phyloP scores from a whole-genome alignment of 2,888 invertebrate species.

The Hirtodrosophila histrioides region DNA sequence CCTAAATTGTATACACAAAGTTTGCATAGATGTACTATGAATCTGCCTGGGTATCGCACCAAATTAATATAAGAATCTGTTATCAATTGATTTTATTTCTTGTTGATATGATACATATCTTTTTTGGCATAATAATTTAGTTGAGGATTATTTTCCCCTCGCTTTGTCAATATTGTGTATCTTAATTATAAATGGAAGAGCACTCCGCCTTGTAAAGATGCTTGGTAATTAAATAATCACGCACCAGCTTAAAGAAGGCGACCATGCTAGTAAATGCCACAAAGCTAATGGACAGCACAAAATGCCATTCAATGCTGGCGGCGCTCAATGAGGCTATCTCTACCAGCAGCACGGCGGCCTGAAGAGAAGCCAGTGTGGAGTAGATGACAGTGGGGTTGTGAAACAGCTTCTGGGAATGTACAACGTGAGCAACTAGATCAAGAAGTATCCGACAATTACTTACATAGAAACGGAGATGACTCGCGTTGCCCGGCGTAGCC shows the following conservation, averaged over 20 bases:
- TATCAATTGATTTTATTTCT: slow-evolving; percentile 1
- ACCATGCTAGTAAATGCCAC: slow-evolving; percentile 96
- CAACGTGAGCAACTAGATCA: too few relatives aligned
- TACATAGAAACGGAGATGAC: slow-evolving; percentile 94
- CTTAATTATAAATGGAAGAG: slow-evolving; percentile 47
- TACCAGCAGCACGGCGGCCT: slow-evolving; percentile 88
- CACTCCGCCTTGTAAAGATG: slow-evolving; percentile 88
- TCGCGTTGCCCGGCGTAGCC: slow-evolving; percentile 93
- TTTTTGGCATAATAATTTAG: slow-evolving; percentile 15
- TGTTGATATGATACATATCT: not conserved
- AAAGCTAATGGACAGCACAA: slow-evolving; percentile 93
- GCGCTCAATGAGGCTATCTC: slow-evolving; percentile 92
- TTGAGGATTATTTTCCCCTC: not conserved
- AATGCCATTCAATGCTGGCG: slow-evolving; percentile 95
- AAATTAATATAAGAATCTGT: not conserved
- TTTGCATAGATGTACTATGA: not conserved
- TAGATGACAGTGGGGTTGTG: slow-evolving; percentile 92
- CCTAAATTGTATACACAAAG: not conserved
- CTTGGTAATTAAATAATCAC: slow-evolving; percentile 94
- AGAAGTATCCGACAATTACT: slow-evolving; percentile 83
- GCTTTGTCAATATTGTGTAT: not conserved
- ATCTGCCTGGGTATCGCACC: not conserved
- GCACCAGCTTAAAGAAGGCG: slow-evolving; percentile 93
- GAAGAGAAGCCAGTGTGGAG: slow-evolving; percentile 89
- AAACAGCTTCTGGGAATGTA: slow-evolving; percentile 90